Conservation (phyloP, 2,113 vertebrate genomes). For the Cynoglossus semilaevis region DNA sequence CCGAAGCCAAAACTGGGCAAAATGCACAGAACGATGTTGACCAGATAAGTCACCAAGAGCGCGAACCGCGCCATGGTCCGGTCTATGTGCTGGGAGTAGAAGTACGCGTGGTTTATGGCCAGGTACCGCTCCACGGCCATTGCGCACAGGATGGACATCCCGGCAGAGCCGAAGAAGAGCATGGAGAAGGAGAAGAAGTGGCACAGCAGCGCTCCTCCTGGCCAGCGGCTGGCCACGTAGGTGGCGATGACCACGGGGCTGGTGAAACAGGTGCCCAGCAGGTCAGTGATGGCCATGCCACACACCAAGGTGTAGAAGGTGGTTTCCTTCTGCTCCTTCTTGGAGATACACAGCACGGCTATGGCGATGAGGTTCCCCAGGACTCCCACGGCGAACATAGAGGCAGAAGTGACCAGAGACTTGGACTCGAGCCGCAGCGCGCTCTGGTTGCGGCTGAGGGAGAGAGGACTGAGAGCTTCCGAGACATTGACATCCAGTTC, state of each 20-base stretch:
- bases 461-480: slow-evolving; percentile 32
- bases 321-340: slow-evolving; percentile 80
- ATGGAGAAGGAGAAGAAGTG: slow-evolving; percentile 83
- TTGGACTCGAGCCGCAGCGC: slow-evolving; percentile 67
- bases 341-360: slow-evolving; percentile 77
- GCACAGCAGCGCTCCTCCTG: slow-evolving; percentile 75
- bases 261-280: slow-evolving; percentile 81
- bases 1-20: slow-evolving; percentile 81
- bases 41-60: slow-evolving; percentile 69
- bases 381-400: slow-evolving; percentile 79
- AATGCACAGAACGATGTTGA: slow-evolving; percentile 72
- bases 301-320: slow-evolving; percentile 82
- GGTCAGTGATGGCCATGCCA: slow-evolving; percentile 81
- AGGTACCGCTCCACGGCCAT: slow-evolving; percentile 82
- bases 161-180: slow-evolving; percentile 81
- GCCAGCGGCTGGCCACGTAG: slow-evolving; percentile 75
- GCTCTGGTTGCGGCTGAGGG: slow-evolving; percentile 46
- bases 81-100: slow-evolving; percentile 79
- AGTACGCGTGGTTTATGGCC: slow-evolving; percentile 80
- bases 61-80: slow-evolving; percentile 71
- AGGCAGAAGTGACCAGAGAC: slow-evolving; percentile 75
- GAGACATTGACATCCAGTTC: slow-evolving; percentile 58
- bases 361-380: slow-evolving; percentile 80
- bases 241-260: slow-evolving; percentile 82
- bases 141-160: slow-evolving; percentile 80